Evolutionary conservation across 2,113 vertebrate genomes (phyloP).

Genomic region (Murina feae): DNA sequence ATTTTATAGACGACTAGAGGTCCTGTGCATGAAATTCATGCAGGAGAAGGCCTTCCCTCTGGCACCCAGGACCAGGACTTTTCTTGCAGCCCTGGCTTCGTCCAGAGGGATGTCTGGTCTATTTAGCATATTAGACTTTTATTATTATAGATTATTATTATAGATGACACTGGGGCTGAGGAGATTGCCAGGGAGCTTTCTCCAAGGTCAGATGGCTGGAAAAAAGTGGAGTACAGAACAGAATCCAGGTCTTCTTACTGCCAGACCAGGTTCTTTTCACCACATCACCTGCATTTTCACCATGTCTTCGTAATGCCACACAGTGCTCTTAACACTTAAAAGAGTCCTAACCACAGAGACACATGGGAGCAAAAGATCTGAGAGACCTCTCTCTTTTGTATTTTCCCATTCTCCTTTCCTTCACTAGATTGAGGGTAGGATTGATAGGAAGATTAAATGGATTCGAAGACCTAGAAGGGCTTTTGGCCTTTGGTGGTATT

Average conservation of each 20-base stretch:
- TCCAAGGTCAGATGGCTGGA: neutral
- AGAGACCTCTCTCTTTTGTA: neutral
- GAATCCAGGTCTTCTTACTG: neutral
- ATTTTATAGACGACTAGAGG: neutral
- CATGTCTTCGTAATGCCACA: neutral
- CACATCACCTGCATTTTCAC: neutral
- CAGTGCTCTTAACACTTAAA: neutral
- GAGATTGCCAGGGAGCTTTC: neutral
- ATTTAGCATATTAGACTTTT: too few species aligned
- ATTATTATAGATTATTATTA: too few species aligned
- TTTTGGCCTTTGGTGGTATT: neutral
- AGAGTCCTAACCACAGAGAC: neutral
- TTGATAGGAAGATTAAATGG: slow-evolving; percentile 10
- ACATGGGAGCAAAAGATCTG: neutral
- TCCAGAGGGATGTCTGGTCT: too few species aligned
- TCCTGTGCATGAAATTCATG: too few species aligned
- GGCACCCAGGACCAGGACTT: too few species aligned
- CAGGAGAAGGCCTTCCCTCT: too few species aligned
- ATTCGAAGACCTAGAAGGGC: neutral
- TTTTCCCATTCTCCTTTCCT: neutral
- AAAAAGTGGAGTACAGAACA: neutral
- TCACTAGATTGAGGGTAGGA: neutral
- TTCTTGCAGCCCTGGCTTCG: too few species aligned
- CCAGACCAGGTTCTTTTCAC: neutral
- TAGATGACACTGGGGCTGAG: neutral